Base-by-base conservation (phyloP, 1,140 invertebrate genomes). In the Bicyclus anynana region DNA sequence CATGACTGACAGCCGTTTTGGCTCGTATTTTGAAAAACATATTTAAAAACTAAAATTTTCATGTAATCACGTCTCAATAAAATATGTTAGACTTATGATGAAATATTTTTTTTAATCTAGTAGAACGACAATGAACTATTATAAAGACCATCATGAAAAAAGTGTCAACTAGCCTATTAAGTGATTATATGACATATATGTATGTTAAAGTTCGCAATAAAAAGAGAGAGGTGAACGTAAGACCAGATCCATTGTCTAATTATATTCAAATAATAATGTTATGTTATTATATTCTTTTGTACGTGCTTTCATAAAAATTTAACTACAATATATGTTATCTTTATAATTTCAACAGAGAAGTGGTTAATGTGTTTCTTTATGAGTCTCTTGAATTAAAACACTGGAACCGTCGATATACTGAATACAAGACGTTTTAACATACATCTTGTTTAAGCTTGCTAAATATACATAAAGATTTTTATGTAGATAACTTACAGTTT, bases 291-390 rank as follows among this genome's bases (percentile, higher is more conserved):
- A 58, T 47, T 38, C 27, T 27, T 51, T 17, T 56, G 37, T 56
- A 49, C 29, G 23, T 40, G 21, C 46, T 38, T 56, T 44, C 35
- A 46, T 33, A 58, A 44, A 50, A 58, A 51, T 13, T 44, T 44
- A 58, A 58, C 26, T 51, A 58, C 18, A 58, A 44, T 58, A 58
- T 58, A 33, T 58, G 55, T 58, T 58, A 58, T 58, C 55, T 58
- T 17, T 29, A 60, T 60, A 69, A 68, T 61, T 64, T 53, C 51
- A 62, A 64, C 65, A 68, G 56, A 73, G 64, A 71, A 73, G 38
- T 64, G 50, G 65, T 75, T 74, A 65, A 74, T 70, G 68, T 67
- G 44, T 69, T 65, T 68, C 59, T 73, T 74, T 70, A 78, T 68
- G 69, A 62, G 63, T 62, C 66, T 74, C 60, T 76, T 70, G 62